A percentile compares a stretch with the other conserved stretches of the same genome.
phyloP scores from a whole-genome alignment of 2,113 vertebrate species.

The Alethe diademata region DNA sequence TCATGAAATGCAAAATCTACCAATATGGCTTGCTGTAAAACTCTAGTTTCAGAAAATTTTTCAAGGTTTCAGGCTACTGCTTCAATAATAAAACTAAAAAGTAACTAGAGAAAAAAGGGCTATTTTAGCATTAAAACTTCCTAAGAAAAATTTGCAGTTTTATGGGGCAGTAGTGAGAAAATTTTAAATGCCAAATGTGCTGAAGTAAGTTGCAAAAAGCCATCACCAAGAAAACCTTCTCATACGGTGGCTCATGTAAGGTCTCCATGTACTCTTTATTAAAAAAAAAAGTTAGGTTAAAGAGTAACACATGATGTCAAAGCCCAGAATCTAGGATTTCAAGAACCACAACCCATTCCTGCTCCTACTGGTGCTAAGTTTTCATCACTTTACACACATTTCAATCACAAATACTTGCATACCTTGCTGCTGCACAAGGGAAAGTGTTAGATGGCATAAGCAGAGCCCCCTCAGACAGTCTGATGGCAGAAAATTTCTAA shows the following conservation, averaged over 20 bases:
- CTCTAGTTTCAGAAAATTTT: neutral
- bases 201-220: neutral
- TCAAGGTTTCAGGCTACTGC: neutral
- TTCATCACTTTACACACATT: neutral
- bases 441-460: neutral
- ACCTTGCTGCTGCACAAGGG: neutral
- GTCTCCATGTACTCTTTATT: neutral
- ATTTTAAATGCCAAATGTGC: neutral
- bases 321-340: neutral
- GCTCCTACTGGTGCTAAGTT: neutral
- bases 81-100: neutral
- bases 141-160: neutral
- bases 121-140: neutral
- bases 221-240: neutral
- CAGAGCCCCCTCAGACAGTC: neutral
- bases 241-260: neutral
- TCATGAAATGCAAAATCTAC: neutral
- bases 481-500: neutral
- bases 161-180: neutral
- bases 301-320: neutral
- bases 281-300: neutral
- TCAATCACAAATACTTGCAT: neutral
- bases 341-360: neutral
- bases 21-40: neutral
- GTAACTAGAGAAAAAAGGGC: neutral